Conservation (phyloP, 1,140 invertebrate species). For the Lysiphlebus fabarum region DNA sequence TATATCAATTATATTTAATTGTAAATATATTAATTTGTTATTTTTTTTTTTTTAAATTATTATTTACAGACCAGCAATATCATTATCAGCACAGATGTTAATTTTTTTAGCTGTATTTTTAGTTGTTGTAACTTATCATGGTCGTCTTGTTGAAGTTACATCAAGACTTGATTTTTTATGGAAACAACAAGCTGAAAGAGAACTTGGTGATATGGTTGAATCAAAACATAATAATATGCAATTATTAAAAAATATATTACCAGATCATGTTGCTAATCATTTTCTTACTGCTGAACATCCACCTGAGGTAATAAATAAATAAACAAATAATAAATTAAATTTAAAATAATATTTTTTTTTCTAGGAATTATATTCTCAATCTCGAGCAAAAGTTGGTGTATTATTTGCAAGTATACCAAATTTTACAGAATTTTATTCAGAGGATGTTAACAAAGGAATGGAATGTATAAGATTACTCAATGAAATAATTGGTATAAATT, state of each 20-base stretch:
- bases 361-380: constrained; percentile 93
- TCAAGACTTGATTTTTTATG: constrained; percentile 90
- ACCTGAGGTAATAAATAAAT: constrained; percentile 59
- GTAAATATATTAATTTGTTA: constrained; percentile 31
- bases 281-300: constrained; percentile 78
- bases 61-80: constrained; percentile 57
- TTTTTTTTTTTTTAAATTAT: constrained; percentile 19
- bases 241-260: constrained; percentile 88
- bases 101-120: constrained; percentile 79
- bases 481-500: constrained; percentile 88
- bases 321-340: constrained; percentile 2
- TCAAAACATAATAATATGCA: constrained; percentile 82
- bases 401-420: constrained; percentile 94
- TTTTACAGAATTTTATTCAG: constrained; percentile 92
- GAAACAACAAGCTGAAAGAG: constrained; percentile 89
- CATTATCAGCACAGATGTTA: constrained; percentile 73
- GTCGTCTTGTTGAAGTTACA: constrained; percentile 84
- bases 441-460: constrained; percentile 94
- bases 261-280: constrained; percentile 91
- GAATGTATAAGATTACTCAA: constrained; percentile 96
- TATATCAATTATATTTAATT: constrained; percentile 20
- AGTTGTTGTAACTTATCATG: constrained; percentile 85
- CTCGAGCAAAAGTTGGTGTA: constrained; percentile 86
- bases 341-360: constrained; percentile 39
- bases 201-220: constrained; percentile 88